phyloP scores from a whole-genome alignment of 2,113 vertebrate species.

The Anhinga anhinga region DNA sequence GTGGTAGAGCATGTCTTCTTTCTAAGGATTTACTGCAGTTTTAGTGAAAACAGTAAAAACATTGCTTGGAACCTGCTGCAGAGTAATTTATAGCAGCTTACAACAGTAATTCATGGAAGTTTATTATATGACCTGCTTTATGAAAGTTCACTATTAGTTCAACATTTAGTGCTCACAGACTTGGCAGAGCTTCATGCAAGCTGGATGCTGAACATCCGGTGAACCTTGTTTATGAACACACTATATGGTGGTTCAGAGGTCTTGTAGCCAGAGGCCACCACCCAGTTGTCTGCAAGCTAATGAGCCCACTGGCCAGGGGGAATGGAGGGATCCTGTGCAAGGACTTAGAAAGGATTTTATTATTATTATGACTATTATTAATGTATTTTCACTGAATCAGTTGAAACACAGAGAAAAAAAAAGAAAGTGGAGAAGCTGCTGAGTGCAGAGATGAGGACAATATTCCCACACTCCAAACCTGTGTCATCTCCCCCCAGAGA shows the following conservation, averaged over 20 bases:
- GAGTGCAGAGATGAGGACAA: neutral
- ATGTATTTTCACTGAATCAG: neutral
- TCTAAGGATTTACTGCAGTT: neutral
- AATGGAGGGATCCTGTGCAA: neutral
- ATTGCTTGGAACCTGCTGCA: neutral
- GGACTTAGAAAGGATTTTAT: neutral
- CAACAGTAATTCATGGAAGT: neutral
- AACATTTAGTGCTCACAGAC: neutral
- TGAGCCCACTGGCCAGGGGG: neutral
- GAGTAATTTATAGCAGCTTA: slow-evolving; percentile 31
- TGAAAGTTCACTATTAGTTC: slow-evolving; percentile 46
- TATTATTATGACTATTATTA: neutral
- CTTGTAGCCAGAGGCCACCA: neutral
- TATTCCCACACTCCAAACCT: neutral
- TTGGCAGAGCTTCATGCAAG: slow-evolving; percentile 10
- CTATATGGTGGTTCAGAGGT: neutral
- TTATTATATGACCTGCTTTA: neutral
- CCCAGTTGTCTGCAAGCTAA: neutral
- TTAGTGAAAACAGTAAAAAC: neutral
- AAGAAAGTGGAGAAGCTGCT: neutral
- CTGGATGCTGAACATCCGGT: neutral
- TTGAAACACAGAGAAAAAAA: neutral
- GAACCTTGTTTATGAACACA: neutral
- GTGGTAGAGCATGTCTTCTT: neutral
- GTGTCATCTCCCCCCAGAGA: fast-evolving